A percentile compares a stretch with the other conserved stretches of the same genome.
phyloP scores from a whole-genome alignment of 1,140 invertebrate species.

The Neodiprion fabricii region DNA sequence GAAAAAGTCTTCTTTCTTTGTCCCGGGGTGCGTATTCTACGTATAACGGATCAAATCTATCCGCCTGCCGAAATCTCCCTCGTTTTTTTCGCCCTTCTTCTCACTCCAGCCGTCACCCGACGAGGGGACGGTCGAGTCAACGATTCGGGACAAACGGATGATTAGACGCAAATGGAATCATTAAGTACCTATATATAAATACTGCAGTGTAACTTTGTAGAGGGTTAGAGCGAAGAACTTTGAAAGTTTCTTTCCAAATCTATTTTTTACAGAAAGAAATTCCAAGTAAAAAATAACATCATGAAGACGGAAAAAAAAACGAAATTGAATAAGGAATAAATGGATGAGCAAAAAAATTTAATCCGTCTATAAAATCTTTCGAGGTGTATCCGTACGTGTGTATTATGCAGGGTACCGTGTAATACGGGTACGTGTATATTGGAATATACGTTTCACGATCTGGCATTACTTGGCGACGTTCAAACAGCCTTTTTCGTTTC shows the following conservation, averaged over 20 bases:
- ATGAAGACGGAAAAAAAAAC: too few relatives aligned
- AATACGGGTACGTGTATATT: not conserved
- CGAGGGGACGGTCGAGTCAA: not conserved
- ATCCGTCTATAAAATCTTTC: too few relatives aligned
- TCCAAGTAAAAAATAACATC: too few relatives aligned
- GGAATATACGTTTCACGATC: not conserved
- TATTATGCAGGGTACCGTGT: not conserved
- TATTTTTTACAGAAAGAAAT: too few relatives aligned
- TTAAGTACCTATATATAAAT: not conserved
- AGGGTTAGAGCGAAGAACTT: not conserved
- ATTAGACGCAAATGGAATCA: slow-evolving; percentile 7
- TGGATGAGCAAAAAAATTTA: not conserved
- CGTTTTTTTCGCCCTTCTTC: not conserved
- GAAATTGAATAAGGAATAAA: not conserved
- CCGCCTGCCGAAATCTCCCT: too few relatives aligned
- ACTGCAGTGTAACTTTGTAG: too few relatives aligned
- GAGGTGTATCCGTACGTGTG: too few relatives aligned
- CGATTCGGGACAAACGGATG: not conserved
- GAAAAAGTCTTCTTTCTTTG: not conserved
- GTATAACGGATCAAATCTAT: too few relatives aligned
- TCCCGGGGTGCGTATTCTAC: too few relatives aligned
- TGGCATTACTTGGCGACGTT: not conserved
- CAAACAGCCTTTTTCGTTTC: not conserved
- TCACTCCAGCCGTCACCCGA: not conserved
- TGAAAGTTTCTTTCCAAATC: not conserved